Evolutionary conservation across 2,113 vertebrate species (phyloP).

Genomic region (Sander lucioperca): DNA sequence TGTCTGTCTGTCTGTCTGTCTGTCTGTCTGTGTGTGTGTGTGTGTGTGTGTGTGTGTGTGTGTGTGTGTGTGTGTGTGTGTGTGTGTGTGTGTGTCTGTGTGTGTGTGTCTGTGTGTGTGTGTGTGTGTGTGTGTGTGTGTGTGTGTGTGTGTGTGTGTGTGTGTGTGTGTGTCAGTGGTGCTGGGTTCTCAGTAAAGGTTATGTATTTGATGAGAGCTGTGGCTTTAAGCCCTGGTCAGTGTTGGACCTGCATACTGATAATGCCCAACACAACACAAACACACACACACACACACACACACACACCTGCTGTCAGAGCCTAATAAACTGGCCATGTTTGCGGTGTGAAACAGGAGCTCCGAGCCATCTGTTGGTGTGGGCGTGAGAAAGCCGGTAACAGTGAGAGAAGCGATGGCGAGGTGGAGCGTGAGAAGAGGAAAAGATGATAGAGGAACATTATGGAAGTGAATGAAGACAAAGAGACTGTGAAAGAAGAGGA

Average conservation of each 20-base stretch:
- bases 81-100: too few relatives aligned
- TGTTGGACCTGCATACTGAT: conserved; percentile 30
- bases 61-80: too few relatives aligned
- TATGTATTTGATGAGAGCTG: conserved; percentile 4
- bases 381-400: conserved; percentile 51
- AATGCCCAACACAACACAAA: neutral
- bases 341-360: conserved; percentile 51
- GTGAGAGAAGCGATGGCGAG: conserved; percentile 17
- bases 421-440: conserved; percentile 4
- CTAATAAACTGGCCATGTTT: conserved; percentile 38
- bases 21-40: too few relatives aligned
- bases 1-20: too few relatives aligned
- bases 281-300: neutral
- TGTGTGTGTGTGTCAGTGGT: neutral
- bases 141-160: conserved; percentile 10
- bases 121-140: conserved; percentile 12
- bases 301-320: conserved; percentile 13
- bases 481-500: neutral
- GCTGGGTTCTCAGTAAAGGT: conserved; percentile 11
- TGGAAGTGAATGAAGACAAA: conserved; percentile 27
- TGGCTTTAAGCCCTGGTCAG: neutral
- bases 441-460: neutral
- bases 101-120: too few relatives aligned
- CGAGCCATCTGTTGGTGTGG: conserved; percentile 59
- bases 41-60: too few relatives aligned